Conservation (phyloP, 2,113 vertebrate genomes). For the Meleagris gallopavo region DNA sequence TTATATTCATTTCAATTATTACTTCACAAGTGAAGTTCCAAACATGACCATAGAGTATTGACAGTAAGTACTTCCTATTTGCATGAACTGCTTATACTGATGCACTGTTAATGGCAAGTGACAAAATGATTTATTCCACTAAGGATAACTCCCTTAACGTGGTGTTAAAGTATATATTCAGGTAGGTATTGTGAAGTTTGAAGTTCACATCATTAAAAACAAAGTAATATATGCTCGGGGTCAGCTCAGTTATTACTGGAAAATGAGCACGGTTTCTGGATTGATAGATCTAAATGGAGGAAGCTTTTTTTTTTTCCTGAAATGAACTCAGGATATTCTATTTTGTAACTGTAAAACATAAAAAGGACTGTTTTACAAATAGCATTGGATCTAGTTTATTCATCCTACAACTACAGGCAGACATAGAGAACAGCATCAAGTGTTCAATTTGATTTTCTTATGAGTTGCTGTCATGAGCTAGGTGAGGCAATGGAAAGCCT, state of each 20-base stretch:
- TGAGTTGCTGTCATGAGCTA: neutral
- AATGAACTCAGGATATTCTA: neutral
- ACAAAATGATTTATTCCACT: neutral
- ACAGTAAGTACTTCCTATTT: rapidly evolving
- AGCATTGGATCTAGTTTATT: neutral
- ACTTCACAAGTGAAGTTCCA: neutral
- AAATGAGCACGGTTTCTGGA: neutral
- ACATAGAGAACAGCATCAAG: neutral
- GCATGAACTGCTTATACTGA: neutral
- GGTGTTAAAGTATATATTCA: neutral
- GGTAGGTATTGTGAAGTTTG: neutral
- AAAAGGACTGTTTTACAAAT: neutral
- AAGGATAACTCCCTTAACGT: rapidly evolving
- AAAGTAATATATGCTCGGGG: neutral
- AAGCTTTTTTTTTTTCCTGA: neutral
- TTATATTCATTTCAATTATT: neutral
- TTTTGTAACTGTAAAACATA: neutral
- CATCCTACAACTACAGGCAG: neutral
- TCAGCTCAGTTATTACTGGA: neutral
- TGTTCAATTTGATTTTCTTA: neutral
- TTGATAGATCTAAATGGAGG: neutral
- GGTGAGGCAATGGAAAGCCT: neutral
- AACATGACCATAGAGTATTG: rapidly evolving
- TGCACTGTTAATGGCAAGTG: neutral
- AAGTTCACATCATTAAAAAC: neutral